A percentile compares a stretch with the other conserved stretches of the same genome.
These are phyloP conservation scores for Batillaria attramentaria DNA, from an alignment of 1,140 invertebrate genomes.

Conservation along the genomic window DNA sequence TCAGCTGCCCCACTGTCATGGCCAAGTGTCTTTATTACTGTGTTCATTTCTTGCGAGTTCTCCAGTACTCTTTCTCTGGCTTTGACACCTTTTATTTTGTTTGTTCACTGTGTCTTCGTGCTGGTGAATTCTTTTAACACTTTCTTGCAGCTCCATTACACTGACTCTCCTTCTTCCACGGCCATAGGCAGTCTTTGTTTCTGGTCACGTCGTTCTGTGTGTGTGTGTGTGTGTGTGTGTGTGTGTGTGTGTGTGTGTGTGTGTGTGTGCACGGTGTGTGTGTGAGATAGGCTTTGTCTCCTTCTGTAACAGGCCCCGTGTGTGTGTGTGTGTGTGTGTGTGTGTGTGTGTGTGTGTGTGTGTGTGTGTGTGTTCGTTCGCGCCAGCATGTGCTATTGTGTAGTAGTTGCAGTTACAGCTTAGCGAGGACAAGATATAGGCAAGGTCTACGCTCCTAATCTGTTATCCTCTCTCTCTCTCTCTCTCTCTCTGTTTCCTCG, in stretches of 20 bases:
- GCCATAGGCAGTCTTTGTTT: neutral
- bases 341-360: neutral
- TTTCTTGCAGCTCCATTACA: neutral
- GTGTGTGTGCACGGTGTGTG: constrained; percentile 7
- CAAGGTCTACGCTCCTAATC: too few species aligned
- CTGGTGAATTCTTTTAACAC: neutral
- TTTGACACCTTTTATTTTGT: too few species aligned
- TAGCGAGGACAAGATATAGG: too few species aligned
- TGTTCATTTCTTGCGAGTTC: too few species aligned
- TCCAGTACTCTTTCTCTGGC: too few species aligned
- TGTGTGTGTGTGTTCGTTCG: neutral
- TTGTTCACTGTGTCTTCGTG: neutral
- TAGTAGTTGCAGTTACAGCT: neutral
- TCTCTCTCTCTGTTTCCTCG: constrained; percentile 4
- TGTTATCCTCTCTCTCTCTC: constrained; percentile 20
- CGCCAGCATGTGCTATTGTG: neutral
- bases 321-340: constrained; percentile 16
- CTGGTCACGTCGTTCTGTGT: neutral
- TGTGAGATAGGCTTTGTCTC: neutral
- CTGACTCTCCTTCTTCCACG: neutral
- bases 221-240: constrained; percentile 22
- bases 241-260: constrained; percentile 25
- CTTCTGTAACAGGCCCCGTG: neutral
- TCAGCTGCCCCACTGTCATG: too few species aligned
- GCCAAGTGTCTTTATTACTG: too few species aligned